A percentile compares a stretch with the other conserved stretches of the same genome.
Conservation (phyloP, 2,888 invertebrate species). For the Dascillus cervinus region DNA sequence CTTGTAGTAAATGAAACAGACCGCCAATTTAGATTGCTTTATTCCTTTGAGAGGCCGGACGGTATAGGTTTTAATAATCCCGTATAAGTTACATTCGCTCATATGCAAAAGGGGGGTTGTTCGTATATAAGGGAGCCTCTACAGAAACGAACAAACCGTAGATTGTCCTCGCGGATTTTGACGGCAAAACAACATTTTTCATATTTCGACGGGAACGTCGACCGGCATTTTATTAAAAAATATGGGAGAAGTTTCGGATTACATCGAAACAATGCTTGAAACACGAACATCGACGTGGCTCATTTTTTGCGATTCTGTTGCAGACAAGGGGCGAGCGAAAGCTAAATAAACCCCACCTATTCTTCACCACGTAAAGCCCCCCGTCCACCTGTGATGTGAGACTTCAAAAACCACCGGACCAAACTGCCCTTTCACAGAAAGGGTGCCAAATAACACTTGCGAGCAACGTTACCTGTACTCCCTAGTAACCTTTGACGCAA, state of each 20-base stretch:
- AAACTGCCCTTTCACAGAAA: slow-evolving; percentile 2
- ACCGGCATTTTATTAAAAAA: no score
- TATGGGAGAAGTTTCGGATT: no score
- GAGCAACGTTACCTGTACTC: slow-evolving; percentile 1
- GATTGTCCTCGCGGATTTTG: no score
- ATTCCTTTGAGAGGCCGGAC: slow-evolving; percentile 25
- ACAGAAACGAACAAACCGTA: no score
- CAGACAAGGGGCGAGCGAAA: no score
- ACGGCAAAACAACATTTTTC: no score
- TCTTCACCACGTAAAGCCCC: slow-evolving; percentile 5
- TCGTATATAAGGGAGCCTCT: not conserved
- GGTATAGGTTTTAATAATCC: slow-evolving; percentile 26
- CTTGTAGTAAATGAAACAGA: slow-evolving; percentile 7
- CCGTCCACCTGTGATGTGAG: slow-evolving; percentile 16
- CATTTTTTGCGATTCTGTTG: no score
- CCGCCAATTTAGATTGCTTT: slow-evolving; percentile 26
- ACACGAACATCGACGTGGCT: no score
- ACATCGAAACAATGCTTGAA: no score
- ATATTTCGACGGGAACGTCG: no score
- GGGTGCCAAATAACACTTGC: slow-evolving; percentile 3
- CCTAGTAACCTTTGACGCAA: slow-evolving; percentile 11
- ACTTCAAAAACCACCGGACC: slow-evolving; percentile 15
- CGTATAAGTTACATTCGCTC: slow-evolving; percentile 21
- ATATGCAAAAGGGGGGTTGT: slow-evolving; percentile 1
- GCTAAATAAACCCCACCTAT: not conserved